Conservation (phyloP, 2,113 vertebrate species). For the Megalops atlanticus region DNA sequence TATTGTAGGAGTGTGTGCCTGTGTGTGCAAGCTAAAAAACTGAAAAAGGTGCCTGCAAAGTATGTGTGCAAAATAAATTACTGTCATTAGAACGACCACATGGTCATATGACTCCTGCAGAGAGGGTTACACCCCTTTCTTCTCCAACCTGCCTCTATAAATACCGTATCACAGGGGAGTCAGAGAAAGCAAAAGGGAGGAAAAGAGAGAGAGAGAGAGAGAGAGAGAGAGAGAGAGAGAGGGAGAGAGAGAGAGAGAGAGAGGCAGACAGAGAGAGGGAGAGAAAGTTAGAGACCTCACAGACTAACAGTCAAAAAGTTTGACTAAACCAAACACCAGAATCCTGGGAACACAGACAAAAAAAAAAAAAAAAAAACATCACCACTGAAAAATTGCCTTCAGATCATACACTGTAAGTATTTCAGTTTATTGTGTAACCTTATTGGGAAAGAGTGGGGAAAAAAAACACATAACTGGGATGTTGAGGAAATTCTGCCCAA, state of each 20-base stretch:
- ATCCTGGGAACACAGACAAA: neutral
- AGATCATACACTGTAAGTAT: slow-evolving; percentile 45
- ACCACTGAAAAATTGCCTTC: neutral
- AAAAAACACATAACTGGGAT: neutral
- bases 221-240: slow-evolving; percentile 25
- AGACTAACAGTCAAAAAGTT: neutral
- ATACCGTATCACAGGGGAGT: slow-evolving; percentile 24
- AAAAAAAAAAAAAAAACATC: neutral
- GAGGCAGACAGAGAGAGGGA: neutral
- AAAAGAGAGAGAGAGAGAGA: slow-evolving; percentile 31
- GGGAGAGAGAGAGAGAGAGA: slow-evolving; percentile 10
- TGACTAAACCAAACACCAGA: neutral
- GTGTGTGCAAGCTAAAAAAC: neutral
- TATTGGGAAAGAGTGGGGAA: slow-evolving; percentile 21
- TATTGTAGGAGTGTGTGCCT: neutral
- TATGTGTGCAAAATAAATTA: slow-evolving; percentile 30
- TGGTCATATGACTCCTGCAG: slow-evolving; percentile 37
- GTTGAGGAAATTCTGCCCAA: slow-evolving; percentile 40
- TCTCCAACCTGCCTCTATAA: slow-evolving; percentile 44
- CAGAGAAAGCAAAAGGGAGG: slow-evolving; percentile 25
- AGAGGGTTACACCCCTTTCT: slow-evolving; percentile 45
- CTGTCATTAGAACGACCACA: slow-evolving; percentile 40
- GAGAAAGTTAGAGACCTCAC: neutral
- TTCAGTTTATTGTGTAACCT: slow-evolving; percentile 40
- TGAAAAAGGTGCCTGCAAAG: neutral